Conservation (phyloP, 2,797 vertebrate species). For the Liparis tanakae region DNA sequence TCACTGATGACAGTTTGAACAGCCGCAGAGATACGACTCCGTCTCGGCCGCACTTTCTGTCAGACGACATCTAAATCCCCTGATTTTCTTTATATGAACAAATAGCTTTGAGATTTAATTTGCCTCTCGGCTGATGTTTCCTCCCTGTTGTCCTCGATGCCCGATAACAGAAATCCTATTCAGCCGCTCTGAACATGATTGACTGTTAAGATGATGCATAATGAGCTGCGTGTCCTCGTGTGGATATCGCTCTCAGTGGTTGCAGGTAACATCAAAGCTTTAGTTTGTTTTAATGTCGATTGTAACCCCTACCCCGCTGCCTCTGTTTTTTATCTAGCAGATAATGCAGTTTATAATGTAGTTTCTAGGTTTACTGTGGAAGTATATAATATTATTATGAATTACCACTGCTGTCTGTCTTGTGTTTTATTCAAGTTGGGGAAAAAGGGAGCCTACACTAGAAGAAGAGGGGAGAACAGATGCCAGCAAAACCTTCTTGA, state of each 20-base stretch:
- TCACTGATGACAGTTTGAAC: conserved; percentile 58
- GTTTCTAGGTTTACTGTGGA: conserved; percentile 1
- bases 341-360: conserved; percentile 2
- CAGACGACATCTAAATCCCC: conserved; percentile 61
- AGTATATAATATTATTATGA: not conserved
- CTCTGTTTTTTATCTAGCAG: conserved; percentile 12
- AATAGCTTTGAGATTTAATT: conserved; percentile 63
- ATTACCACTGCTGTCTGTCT: not conserved
- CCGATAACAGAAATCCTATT: conserved; percentile 38
- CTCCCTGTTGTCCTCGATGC: conserved; percentile 51
- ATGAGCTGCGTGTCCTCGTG: conserved; percentile 50
- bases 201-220: conserved; percentile 47
- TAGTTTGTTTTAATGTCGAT: conserved; percentile 21
- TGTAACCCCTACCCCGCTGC: not conserved
- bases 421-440: conserved; percentile 35
- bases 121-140: conserved; percentile 58
- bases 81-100: conserved; percentile 56
- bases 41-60: conserved; percentile 43
- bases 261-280: conserved; percentile 25
- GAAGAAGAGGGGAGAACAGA: conserved; percentile 47
- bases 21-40: conserved; percentile 33
- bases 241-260: conserved; percentile 29
- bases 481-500: conserved; percentile 70
- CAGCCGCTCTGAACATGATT: conserved; percentile 23
- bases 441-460: conserved; percentile 23